phyloP scores from a whole-genome alignment of 1,140 invertebrate species.

The Phortica variegata region DNA sequence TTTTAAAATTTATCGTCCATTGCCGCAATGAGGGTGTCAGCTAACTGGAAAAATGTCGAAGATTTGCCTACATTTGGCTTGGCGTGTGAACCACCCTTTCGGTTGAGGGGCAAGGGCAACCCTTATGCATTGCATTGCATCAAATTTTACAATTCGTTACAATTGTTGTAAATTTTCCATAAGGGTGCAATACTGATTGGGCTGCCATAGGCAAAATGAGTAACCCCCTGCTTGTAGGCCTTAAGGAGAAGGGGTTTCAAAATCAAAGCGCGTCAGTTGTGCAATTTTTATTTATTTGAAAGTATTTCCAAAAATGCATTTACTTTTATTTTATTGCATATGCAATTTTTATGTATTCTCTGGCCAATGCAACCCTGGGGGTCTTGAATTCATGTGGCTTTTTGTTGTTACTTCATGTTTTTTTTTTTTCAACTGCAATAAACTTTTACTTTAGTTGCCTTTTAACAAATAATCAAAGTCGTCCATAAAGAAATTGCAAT shows the following conservation, averaged over 20 bases:
- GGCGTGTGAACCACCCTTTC: slow-evolving; percentile 19
- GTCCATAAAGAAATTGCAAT: too few relatives aligned
- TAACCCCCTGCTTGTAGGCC: slow-evolving; percentile 15
- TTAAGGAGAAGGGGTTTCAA: slow-evolving; percentile 22
- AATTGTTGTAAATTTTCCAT: slow-evolving; percentile 30
- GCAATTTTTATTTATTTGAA: slow-evolving; percentile 27
- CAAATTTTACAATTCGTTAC: slow-evolving; percentile 42
- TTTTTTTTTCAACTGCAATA: too few relatives aligned
- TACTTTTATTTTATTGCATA: too few relatives aligned
- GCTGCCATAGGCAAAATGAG: slow-evolving; percentile 26
- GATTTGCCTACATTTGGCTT: slow-evolving; percentile 3
- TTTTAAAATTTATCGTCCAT: slow-evolving; percentile 16
- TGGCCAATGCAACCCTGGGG: too few relatives aligned
- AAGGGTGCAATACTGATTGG: slow-evolving; percentile 37
- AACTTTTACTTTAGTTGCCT: too few relatives aligned
- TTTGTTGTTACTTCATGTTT: too few relatives aligned
- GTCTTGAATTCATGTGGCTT: too few relatives aligned
- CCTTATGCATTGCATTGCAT: slow-evolving; percentile 6
- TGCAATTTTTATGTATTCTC: too few relatives aligned
- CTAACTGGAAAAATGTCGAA: too few relatives aligned
- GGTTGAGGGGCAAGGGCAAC: slow-evolving; percentile 20
- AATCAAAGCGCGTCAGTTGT: not conserved
- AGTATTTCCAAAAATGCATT: too few relatives aligned
- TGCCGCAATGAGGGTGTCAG: slow-evolving; percentile 35
- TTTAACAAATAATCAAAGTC: too few relatives aligned